Base-by-base conservation (phyloP, 2,888 invertebrate genomes). In the Leucania comma region DNA sequence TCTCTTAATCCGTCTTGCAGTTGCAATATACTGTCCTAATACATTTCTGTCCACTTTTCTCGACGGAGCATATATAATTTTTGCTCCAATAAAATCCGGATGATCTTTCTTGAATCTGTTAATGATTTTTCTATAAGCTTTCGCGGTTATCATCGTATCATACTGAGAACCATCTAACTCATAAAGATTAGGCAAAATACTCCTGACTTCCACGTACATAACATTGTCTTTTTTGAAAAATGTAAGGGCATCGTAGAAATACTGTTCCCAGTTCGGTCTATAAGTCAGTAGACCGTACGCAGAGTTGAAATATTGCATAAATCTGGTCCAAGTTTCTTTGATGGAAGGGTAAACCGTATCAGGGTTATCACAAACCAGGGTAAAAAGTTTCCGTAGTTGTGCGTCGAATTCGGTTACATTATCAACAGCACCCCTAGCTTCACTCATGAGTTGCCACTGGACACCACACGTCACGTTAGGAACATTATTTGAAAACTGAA, bases 121-220 rank as follows among this genome's bases (percentile, higher is more conserved):
- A 20, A 97, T 92, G 0, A 96, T 92, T 75, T 96, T 95, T 75
- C 96, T 96, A 77, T 97, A 97, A 10, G 97, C 91, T 73, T 93
- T 93, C 0, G 97, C 96, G 0, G 97, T 96, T 61, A 97, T 96
- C 2, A 96, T n/a, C 0, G 94, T 90, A 0, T 93, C 94, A 75
- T 97, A 97, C 0, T 84, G 78, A 0, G 95, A 97, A 0, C 97
- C 97, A 62, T 98, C 96, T 51, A 98, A 87, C 76, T 97, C 97
- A 81, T 98, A 98, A 0, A 97, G 91, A 83, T 92, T 86, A 0
- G 97, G 97, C 35, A 98, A 89, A 0, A 96, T 90, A n/a, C 97
- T 96, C 62, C 98, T 94, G 2, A 98, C 92, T 91, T 98, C 98
- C 26, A 97, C 86, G 78, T 98, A 98, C 90, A 97, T 96, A 0